Base-by-base conservation (phyloP, 2,888 invertebrate species). In the Stenichneumon culpator region DNA sequence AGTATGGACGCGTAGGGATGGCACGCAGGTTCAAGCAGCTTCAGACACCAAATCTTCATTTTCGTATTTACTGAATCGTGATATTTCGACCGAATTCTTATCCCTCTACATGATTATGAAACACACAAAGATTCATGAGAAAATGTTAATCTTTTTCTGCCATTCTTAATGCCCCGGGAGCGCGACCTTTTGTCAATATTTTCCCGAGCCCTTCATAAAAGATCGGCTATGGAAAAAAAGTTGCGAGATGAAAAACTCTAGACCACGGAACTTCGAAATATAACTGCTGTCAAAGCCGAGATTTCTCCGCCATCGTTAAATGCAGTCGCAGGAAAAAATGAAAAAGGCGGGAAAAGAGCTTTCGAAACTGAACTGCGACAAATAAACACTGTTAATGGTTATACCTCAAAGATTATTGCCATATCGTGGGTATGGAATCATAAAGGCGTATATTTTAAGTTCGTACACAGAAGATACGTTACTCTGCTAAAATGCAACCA, bases 171-270 rank as follows among this genome's bases (percentile, higher is more conserved):
- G 0, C 16, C 44, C 25, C 32, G 22, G 50, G 50, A 36, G 72
- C 22, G 65, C 25, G 67, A 67, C 68, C 68, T 11, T 16, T n/a
- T 47, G 74, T 65, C 74, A 74, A 74, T 74, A 74, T 65, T 74
- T 74, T 74, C 32, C 50, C 74, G 3, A 60, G 19, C 32, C 16
- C 32, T n/a, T 9, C 14, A 9, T 44, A 16, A 39, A 74, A 79
- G 86, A 81, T 86, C 83, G 87, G 90, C 90, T 90, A 89, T 89
- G 90, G 90, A 90, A 90, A 74, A 60, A 90, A 90, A 44, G 11
- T 89, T 90, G 89, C 86, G 88, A 86, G 86, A 89, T 82, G 88
- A 88, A 88, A 88, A 89, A 85, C 86, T 19, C 54, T 74, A 16
- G 79, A 72, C 83, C 68, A 54, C 60, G 36, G 32, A 32, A 19